phyloP scores from a whole-genome alignment of 2,113 vertebrate species.

The Alosa alosa region DNA sequence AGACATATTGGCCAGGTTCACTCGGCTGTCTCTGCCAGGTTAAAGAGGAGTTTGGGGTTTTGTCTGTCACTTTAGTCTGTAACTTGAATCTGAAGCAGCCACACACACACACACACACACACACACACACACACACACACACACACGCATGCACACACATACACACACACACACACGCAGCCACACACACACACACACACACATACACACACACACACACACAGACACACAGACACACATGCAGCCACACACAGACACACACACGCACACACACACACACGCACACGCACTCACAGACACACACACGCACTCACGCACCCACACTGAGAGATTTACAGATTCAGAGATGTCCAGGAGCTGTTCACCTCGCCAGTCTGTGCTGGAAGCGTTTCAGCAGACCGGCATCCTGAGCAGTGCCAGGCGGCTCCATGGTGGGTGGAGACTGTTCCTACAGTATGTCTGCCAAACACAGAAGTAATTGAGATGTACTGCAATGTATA shows the following conservation, averaged over 20 bases:
- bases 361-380: background rate
- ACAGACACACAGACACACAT: background rate
- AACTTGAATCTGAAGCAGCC: background rate
- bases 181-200: background rate
- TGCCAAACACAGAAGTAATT: background rate
- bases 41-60: background rate
- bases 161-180: background rate
- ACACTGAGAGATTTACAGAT: background rate
- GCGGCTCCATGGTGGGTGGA: background rate
- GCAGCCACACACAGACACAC: background rate
- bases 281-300: background rate
- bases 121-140: background rate
- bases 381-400: background rate
- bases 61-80: background rate
- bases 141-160: background rate
- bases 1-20: background rate
- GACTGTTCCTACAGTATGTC: background rate
- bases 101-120: background rate
- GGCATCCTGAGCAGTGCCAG: background rate
- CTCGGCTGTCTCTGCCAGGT: background rate
- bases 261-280: background rate
- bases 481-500: background rate
- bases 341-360: background rate
- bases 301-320: background rate
- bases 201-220: background rate